phyloP scores from a whole-genome alignment of 2,113 vertebrate species.

The Apistogramma diplotaenia region DNA sequence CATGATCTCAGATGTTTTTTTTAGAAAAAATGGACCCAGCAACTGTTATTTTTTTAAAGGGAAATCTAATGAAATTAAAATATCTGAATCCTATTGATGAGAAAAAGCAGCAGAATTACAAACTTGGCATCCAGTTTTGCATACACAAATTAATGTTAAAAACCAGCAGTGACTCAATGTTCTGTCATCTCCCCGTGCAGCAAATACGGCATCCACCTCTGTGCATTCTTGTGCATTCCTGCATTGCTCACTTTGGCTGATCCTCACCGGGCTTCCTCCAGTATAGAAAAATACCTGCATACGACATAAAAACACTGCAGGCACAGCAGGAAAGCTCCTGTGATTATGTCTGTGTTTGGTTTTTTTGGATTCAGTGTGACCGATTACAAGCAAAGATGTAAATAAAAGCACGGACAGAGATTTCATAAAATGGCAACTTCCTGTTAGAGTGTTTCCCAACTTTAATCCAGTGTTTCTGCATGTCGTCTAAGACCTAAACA shows the following conservation, averaged over 20 bases:
- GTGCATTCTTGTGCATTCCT: background rate
- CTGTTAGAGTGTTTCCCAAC: background rate
- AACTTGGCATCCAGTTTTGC: background rate
- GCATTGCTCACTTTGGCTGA: background rate
- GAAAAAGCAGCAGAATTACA: background rate
- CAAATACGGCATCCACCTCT: background rate
- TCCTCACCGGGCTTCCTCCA: conserved; percentile 11
- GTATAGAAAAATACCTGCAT: background rate
- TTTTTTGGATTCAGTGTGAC: background rate
- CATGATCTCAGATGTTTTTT: no score
- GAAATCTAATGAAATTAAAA: no score
- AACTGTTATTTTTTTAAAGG: no score
- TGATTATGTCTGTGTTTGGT: background rate
- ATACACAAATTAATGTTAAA: background rate
- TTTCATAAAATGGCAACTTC: background rate
- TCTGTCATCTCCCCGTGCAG: background rate
- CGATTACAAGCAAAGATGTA: background rate
- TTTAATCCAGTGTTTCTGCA: background rate
- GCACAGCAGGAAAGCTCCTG: background rate
- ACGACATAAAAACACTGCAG: background rate
- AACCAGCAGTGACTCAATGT: conserved; percentile 5
- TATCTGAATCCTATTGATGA: background rate
- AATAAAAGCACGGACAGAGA: no score
- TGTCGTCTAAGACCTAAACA: background rate
- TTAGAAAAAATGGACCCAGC: no score